Evolutionary conservation across 2,113 vertebrate species (phyloP).

Genomic region (Vombatus ursinus): DNA sequence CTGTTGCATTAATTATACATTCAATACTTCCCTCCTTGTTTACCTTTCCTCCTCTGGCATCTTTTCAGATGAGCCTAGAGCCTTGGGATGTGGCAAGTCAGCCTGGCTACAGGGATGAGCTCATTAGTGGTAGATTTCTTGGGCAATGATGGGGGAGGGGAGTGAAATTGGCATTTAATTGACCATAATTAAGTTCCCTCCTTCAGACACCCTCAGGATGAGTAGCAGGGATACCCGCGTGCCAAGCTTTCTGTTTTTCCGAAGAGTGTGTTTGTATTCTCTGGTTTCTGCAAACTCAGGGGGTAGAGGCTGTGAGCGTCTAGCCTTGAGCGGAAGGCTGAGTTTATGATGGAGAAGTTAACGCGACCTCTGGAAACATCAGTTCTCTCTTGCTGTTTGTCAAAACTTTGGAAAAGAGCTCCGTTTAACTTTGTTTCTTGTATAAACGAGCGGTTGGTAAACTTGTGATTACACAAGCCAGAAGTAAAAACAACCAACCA

Average conservation of each 20-base stretch:
- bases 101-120: slow-evolving; percentile 23
- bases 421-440: slow-evolving; percentile 56
- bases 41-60: slow-evolving; percentile 28
- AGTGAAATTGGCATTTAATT: slow-evolving; percentile 48
- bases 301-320: slow-evolving; percentile 26
- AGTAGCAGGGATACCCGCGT: slow-evolving; percentile 47
- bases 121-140: slow-evolving; percentile 2
- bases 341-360: slow-evolving; percentile 59
- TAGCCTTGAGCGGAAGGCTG: slow-evolving; percentile 50
- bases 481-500: neutral
- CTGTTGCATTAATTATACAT: slow-evolving; percentile 41
- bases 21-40: slow-evolving; percentile 31
- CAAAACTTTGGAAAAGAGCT: slow-evolving; percentile 50
- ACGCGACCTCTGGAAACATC: slow-evolving; percentile 51
- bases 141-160: neutral
- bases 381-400: slow-evolving; percentile 15
- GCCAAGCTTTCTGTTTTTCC: slow-evolving; percentile 46
- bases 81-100: slow-evolving; percentile 14
- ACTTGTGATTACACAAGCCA: neutral
- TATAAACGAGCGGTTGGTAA: slow-evolving; percentile 21
- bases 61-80: slow-evolving; percentile 47
- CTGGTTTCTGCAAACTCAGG: slow-evolving; percentile 38
- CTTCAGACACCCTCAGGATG: slow-evolving; percentile 32
- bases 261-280: slow-evolving; percentile 29
- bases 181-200: slow-evolving; percentile 17